Evolutionary conservation across 2,113 vertebrate species (phyloP).

Genomic region (Heterocephalus glaber): DNA sequence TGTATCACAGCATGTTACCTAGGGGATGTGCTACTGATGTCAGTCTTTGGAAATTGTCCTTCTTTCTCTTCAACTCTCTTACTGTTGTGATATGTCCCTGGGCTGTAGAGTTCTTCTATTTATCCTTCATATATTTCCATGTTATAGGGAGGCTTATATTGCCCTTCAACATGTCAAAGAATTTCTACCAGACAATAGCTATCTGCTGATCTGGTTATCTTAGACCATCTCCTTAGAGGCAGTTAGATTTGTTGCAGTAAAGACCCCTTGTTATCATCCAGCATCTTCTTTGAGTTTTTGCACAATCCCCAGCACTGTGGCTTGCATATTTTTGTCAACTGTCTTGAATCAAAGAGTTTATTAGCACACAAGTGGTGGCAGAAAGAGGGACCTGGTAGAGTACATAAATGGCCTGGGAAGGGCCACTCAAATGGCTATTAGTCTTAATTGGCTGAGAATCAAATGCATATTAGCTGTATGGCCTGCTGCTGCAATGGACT

Average conservation of each 20-base stretch:
- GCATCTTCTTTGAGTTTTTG: not conserved
- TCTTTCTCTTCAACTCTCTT: not conserved
- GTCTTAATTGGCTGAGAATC: constrained; percentile 30
- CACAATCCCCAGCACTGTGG: not conserved
- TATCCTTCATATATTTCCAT: not conserved
- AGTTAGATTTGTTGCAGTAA: not conserved
- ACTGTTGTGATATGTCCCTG: not conserved
- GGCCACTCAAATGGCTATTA: not conserved
- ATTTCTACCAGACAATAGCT: not conserved
- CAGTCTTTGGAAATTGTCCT: not conserved
- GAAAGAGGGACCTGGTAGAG: not conserved
- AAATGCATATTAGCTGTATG: constrained; percentile 9
- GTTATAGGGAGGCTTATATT: not conserved
- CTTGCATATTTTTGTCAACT: not conserved
- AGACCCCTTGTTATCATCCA: not conserved
- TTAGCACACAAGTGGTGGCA: not conserved
- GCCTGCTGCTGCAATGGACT: not conserved
- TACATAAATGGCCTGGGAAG: not conserved
- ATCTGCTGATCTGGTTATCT: not conserved
- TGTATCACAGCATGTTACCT: not conserved
- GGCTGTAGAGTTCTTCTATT: not conserved
- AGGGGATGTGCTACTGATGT: not conserved
- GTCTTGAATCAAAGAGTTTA: not conserved
- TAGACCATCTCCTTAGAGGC: not conserved
- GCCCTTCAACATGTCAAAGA: not conserved